These are phyloP conservation scores for Tyrannus savana DNA, from an alignment of 2,113 vertebrate genomes.

Conservation along the genomic window DNA sequence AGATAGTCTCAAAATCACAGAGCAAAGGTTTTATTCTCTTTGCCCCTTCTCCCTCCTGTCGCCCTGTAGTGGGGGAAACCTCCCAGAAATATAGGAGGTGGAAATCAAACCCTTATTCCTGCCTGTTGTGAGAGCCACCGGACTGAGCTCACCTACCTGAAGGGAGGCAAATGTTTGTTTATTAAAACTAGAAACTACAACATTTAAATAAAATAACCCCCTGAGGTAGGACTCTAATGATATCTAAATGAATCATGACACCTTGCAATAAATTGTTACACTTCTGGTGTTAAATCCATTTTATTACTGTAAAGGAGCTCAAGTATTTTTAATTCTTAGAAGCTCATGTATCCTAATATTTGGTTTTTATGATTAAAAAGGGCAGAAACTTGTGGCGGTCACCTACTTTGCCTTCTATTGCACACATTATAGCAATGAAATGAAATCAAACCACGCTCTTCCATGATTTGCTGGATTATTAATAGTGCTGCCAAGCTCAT, in stretches of 20 bases:
- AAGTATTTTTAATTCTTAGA: slow-evolving; percentile 38
- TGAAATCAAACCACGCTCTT: slow-evolving; percentile 33
- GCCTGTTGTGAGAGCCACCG: neutral
- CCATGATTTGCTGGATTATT: slow-evolving; percentile 39
- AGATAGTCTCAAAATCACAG: neutral
- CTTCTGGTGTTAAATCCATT: neutral
- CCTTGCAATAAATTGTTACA: slow-evolving; percentile 16
- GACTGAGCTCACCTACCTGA: neutral
- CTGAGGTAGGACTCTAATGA: neutral
- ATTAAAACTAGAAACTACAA: neutral
- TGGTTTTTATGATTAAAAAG: slow-evolving; percentile 55
- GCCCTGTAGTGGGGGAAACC: neutral
- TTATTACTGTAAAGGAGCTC: neutral
- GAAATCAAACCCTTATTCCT: neutral
- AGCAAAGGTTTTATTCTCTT: neutral
- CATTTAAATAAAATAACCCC: slow-evolving; percentile 12
- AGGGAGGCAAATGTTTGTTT: neutral
- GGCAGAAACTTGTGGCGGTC: neutral
- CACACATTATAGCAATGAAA: neutral
- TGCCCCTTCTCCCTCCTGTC: neutral
- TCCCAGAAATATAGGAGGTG: neutral
- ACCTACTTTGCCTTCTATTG: neutral
- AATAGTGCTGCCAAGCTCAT: slow-evolving; percentile 55
- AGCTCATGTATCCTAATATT: neutral
- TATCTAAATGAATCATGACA: neutral